Percentiles rank a stretch among this genome's conserved stretches.
Conservation (phyloP, 1,140 invertebrate genomes). For the Pachyrhynchus sulphureomaculatus region DNA sequence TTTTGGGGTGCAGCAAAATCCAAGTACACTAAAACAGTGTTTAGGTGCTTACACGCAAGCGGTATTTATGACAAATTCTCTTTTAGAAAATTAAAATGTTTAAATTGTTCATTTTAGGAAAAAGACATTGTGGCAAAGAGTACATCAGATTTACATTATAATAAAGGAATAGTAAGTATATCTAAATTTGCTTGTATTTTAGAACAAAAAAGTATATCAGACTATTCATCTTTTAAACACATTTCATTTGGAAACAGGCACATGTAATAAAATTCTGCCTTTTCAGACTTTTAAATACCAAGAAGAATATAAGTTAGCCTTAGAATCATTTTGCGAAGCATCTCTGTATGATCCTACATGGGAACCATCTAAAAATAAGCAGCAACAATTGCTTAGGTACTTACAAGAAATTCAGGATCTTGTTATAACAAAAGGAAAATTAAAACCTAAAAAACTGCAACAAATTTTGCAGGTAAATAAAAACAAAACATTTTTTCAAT, state of each 20-base stretch:
- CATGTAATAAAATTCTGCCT: constrained; percentile 14
- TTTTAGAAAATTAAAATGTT: background rate
- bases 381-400: constrained; percentile 65
- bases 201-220: no score
- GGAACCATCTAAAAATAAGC: constrained; percentile 64
- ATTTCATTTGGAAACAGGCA: no score
- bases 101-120: constrained; percentile 58
- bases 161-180: constrained; percentile 75
- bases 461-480: constrained; percentile 63
- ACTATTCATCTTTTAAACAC: no score
- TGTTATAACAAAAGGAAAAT: constrained; percentile 68
- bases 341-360: constrained; percentile 72
- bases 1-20: constrained; percentile 75
- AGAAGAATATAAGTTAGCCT: constrained; percentile 71
- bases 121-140: constrained; percentile 70
- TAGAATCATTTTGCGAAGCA: constrained; percentile 69
- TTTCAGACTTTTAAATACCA: constrained; percentile 76
- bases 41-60: constrained; percentile 83
- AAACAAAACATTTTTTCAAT: no score
- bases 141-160: constrained; percentile 82
- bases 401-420: constrained; percentile 66
- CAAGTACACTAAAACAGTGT: constrained; percentile 69
- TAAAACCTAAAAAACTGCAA: constrained; percentile 69
- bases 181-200: no score
- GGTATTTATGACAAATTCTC: constrained; percentile 53